Base-by-base conservation (phyloP, 2,113 vertebrate genomes). In the Progne subis region DNA sequence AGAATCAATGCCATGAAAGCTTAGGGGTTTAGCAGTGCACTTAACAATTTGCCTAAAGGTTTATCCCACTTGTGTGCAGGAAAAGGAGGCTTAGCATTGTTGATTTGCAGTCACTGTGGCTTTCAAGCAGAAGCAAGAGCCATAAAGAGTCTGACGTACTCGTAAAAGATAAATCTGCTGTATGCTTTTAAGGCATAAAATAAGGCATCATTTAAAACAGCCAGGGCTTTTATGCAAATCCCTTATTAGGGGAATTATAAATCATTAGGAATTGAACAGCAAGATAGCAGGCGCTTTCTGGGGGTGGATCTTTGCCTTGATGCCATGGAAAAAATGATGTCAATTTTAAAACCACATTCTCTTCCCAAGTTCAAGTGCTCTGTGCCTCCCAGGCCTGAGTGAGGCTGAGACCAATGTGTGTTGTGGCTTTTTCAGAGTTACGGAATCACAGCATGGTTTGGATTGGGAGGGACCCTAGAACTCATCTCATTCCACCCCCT, bases 161-260 rank as follows among this genome's bases (percentile, higher is more conserved):
- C 21, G 39, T 82, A 59, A 61, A 75, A 93, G 90, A 94, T 83
- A 96, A 96, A 94, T 95, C 87, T 94, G 92, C 85, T 67, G 19
- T 44, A 44, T 18, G 14, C 79, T 95, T 93, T 92, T 71, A 92
- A 93, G 87, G 71, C 82, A 95, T 86, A 78, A 92, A 96, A 78
- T 82, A 76, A 84, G 57, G 31, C 84, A 81, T 75, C 64, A 7
- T 90, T 96, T 64, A 29, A 92, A 95, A 75, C 71, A 91, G 86
- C n/a, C 68, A 79, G 64, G 57, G 92, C 79, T 95, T 94, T 96
- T 93, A 96, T 96, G 94, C 90, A 94, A 96, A 93, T 92, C 88
- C 92, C 72, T 81, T 96, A 94, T 96, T 96, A 95, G 68, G 65
- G 82, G 93, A 94, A 93, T 96, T 96, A 93, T 83, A 94, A 86